Evolutionary conservation across 2,113 vertebrate genomes (phyloP).

Genomic region (Nyctibius bracteatus): DNA sequence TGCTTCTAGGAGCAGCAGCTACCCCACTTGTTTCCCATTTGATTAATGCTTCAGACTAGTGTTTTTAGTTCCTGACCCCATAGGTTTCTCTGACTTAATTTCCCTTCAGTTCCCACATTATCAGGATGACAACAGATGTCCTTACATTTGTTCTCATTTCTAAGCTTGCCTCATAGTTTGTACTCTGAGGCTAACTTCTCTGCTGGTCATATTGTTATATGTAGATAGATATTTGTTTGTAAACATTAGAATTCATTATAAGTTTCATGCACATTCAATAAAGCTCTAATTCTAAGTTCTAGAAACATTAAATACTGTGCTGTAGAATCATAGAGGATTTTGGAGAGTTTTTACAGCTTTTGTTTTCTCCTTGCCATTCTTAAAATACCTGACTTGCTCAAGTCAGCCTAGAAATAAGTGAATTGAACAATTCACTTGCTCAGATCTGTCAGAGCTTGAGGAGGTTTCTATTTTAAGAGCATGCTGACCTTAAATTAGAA

Average conservation of each 20-base stretch:
- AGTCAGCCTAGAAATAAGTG: neutral
- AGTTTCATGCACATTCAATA: neutral
- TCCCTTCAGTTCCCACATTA: neutral
- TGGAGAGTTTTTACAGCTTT: neutral
- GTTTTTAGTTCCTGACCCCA: neutral
- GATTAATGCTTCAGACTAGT: neutral
- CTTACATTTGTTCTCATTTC: neutral
- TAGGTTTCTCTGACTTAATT: neutral
- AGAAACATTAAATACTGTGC: neutral
- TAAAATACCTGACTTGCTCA: neutral
- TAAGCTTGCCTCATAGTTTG: neutral
- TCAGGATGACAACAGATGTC: neutral
- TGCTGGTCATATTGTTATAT: neutral
- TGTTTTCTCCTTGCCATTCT: neutral
- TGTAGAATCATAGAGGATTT: neutral
- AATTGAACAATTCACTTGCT: slow-evolving; percentile 24
- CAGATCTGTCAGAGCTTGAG: slow-evolving; percentile 11
- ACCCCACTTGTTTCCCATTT: neutral
- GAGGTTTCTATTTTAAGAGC: slow-evolving; percentile 43
- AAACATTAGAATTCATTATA: neutral
- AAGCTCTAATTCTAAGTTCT: neutral
- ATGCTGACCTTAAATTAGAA: slow-evolving; percentile 17
- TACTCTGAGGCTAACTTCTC: neutral
- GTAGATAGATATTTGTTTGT: neutral
- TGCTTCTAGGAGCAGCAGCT: neutral